phyloP scores from a whole-genome alignment of 92 coral and sea anemone genomes.

The Bergia puertoricense region DNA sequence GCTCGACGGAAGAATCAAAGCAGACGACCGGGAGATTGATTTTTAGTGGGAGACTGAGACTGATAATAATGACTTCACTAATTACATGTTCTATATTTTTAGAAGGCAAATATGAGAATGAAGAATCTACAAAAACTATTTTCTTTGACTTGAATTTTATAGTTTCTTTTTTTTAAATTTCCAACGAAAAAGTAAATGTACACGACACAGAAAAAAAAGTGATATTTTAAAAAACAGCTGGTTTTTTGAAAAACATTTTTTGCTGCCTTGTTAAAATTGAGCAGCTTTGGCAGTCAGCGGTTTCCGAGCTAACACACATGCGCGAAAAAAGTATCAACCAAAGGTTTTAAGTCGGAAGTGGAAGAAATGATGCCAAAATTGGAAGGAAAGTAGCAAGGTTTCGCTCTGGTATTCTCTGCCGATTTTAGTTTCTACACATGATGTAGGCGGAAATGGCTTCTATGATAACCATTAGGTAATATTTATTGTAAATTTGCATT shows the following conservation, averaged over 20 bases:
- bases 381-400: conserved; percentile 13
- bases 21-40: not conserved
- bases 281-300: conserved; percentile 20
- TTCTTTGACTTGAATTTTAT: not conserved
- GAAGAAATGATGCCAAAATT: not conserved
- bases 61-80: not conserved
- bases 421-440: conserved; percentile 14
- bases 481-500: not conserved
- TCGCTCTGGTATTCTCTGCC: conserved; percentile 17
- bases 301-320: conserved; percentile 17
- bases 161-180: not conserved
- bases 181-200: not conserved
- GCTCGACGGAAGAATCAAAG: not conserved
- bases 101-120: not conserved
- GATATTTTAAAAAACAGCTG: not conserved
- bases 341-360: conserved; percentile 36
- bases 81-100: not conserved
- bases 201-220: not conserved
- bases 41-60: conserved; percentile 5
- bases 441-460: conserved; percentile 37
- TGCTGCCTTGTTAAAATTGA: not conserved
- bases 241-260: too few species aligned
- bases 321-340: conserved; percentile 7
- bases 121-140: not conserved
- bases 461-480: conserved; percentile 3